Conservation (phyloP, 1,140 invertebrate genomes). For the Papilio helenus region DNA sequence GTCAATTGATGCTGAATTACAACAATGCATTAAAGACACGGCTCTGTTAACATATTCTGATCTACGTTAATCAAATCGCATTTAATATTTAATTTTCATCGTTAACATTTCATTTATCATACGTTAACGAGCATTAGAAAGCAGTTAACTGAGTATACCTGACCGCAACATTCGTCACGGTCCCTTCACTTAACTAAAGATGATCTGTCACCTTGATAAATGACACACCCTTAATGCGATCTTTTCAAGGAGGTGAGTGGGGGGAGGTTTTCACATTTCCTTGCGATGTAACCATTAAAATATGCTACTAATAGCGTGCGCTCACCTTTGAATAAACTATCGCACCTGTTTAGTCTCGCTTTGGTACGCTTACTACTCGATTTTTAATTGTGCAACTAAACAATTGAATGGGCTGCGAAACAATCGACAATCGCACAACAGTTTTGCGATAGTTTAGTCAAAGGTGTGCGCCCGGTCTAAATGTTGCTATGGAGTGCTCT, state of each 20-base stretch:
- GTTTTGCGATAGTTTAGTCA: too few relatives aligned
- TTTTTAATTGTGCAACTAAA: too few relatives aligned
- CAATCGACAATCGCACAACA: too few relatives aligned
- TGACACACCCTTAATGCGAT: conserved; percentile 50
- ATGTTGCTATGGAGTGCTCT: background rate
- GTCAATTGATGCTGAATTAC: too few relatives aligned
- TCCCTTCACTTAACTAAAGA: conserved; percentile 45
- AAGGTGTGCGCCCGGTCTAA: background rate
- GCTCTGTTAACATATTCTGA: too few relatives aligned
- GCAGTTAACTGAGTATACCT: conserved; percentile 50
- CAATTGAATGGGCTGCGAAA: too few relatives aligned
- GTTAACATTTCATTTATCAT: background rate
- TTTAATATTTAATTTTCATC: background rate
- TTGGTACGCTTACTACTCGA: too few relatives aligned
- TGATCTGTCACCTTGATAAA: conserved; percentile 63
- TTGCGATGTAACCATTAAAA: conserved; percentile 25
- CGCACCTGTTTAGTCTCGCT: too few relatives aligned
- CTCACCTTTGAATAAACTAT: too few relatives aligned
- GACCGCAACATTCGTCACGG: conserved; percentile 60
- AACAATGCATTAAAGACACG: too few relatives aligned
- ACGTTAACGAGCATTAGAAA: conserved; percentile 37
- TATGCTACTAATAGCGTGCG: background rate
- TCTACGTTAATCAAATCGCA: background rate
- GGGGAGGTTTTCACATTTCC: conserved; percentile 33
- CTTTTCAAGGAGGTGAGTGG: conserved; percentile 13